Conservation (phyloP, 2,888 invertebrate genomes). For the Cremastinae sp. region DNA sequence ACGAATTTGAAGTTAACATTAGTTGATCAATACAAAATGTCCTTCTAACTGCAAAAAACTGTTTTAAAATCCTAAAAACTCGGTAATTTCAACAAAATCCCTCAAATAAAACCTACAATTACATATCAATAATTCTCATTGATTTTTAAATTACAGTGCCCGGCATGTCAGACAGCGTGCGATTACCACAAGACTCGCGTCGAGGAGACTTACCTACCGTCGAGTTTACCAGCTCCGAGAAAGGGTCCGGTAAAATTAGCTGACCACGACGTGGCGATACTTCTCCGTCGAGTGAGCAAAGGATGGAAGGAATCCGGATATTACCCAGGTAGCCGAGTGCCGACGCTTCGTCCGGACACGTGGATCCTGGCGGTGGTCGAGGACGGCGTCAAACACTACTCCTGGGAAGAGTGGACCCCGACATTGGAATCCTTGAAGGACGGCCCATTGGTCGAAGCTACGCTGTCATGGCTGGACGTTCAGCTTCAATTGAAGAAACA, state of each 20-base stretch:
- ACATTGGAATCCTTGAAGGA: slow-evolving; percentile 73
- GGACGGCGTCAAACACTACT: slow-evolving; percentile 72
- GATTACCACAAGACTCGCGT: slow-evolving; percentile 71
- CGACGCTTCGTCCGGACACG: slow-evolving; percentile 69
- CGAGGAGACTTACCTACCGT: slow-evolving; percentile 75
- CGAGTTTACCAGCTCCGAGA: slow-evolving; percentile 75
- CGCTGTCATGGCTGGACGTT: slow-evolving; percentile 75
- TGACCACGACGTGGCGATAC: slow-evolving; percentile 75
- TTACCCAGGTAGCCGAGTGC: slow-evolving; percentile 70
- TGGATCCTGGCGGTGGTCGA: slow-evolving; percentile 76
- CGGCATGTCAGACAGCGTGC: slow-evolving; percentile 75
- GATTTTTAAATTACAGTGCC: slow-evolving; percentile 70
- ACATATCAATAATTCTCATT: too few species aligned
- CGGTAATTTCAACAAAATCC: too few species aligned
- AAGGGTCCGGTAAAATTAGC: slow-evolving; percentile 71
- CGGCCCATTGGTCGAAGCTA: slow-evolving; percentile 76
- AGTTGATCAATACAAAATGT: too few species aligned
- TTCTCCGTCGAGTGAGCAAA: slow-evolving; percentile 69
- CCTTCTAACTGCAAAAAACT: too few species aligned
- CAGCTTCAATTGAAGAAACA: slow-evolving; percentile 71
- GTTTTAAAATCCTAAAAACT: too few species aligned
- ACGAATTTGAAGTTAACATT: too few species aligned
- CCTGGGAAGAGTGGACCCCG: slow-evolving; percentile 76
- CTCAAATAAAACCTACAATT: too few species aligned
- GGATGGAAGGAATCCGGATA: slow-evolving; percentile 73